Conservation (phyloP, 2,113 vertebrate species). For the Pseudorectes ferrugineus region DNA sequence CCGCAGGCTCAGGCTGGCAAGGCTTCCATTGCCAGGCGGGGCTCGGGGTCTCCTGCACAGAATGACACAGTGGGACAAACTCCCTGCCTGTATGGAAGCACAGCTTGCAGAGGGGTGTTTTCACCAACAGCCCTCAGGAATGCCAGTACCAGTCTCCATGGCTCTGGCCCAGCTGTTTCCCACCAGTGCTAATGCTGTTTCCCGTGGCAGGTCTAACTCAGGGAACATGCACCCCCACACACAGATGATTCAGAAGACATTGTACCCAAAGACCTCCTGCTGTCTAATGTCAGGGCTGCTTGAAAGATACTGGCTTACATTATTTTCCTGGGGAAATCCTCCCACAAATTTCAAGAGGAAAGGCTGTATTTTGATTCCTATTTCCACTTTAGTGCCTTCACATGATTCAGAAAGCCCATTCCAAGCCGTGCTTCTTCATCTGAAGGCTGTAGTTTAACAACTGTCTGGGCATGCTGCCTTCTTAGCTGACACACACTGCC, state of each 20-base stretch:
- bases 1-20: background rate
- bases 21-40: background rate
- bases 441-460: background rate
- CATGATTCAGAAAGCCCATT: background rate
- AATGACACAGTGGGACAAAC: background rate
- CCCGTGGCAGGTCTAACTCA: background rate
- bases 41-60: accelerated
- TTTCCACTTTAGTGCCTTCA: background rate
- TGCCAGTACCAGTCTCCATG: too few relatives aligned
- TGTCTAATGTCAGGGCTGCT: background rate
- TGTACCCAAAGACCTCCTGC: background rate
- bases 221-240: background rate
- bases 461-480: background rate
- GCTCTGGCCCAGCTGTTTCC: background rate
- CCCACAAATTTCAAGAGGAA: background rate
- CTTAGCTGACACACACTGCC: background rate
- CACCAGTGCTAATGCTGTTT: accelerated
- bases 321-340: background rate
- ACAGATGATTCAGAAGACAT: background rate
- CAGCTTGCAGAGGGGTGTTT: background rate
- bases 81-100: background rate
- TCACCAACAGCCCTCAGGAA: background rate
- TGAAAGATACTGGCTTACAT: background rate
- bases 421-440: background rate
- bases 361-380: background rate